phyloP scores from a whole-genome alignment of 2,797 vertebrate species.

The Phalanger gymnotis region DNA sequence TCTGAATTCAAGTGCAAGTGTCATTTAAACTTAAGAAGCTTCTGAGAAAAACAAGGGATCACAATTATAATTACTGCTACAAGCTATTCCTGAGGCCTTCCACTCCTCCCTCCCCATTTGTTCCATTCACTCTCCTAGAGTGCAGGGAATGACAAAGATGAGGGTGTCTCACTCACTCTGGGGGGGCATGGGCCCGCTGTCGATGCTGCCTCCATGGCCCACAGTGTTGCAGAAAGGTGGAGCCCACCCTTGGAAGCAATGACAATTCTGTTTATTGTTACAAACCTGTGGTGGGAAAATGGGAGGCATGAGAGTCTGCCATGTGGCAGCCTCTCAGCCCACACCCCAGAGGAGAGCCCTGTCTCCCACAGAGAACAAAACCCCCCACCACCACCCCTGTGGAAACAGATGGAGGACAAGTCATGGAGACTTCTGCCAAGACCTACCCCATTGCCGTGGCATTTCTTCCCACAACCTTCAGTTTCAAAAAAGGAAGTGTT shows the following conservation, averaged over 20 bases:
- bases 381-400: not conserved
- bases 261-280: conserved; percentile 94
- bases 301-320: conserved; percentile 14
- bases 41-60: not conserved
- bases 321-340: not conserved
- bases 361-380: conserved; percentile 22
- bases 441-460: conserved; percentile 92
- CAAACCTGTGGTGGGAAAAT: conserved; percentile 80
- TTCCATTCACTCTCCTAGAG: not conserved
- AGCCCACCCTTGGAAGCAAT: conserved; percentile 93
- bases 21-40: not conserved
- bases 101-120: not conserved
- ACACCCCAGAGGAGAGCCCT: conserved; percentile 43
- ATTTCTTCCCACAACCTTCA: conserved; percentile 92
- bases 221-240: conserved; percentile 90
- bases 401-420: not conserved
- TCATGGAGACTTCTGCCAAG: not conserved
- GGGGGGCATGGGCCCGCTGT: conserved; percentile 91
- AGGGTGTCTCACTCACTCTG: conserved; percentile 84
- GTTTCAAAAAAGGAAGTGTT: conserved; percentile 93
- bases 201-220: conserved; percentile 93
- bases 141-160: not conserved
- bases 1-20: not conserved
- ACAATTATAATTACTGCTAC: not conserved
- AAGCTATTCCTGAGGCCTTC: not conserved